Evolutionary conservation across 2,888 invertebrate species (phyloP).

Genomic region (Pyrochroa serraticornis): DNA sequence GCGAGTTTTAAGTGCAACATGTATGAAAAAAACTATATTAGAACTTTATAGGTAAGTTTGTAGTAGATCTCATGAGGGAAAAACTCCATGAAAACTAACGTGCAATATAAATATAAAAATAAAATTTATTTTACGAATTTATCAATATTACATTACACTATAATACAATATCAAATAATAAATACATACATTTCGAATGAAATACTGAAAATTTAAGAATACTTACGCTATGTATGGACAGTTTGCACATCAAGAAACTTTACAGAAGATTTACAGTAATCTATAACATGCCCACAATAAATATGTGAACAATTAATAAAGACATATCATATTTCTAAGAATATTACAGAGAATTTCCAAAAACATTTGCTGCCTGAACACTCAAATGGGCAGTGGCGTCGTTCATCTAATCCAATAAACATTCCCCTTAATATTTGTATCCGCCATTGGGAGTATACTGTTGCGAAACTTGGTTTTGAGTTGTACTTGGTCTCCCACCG

Average conservation of each 20-base stretch:
- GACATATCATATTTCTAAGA: background rate
- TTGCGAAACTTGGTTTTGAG: slow-evolving; percentile 37
- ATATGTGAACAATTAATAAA: slow-evolving; percentile 4
- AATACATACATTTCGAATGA: slow-evolving; percentile 21
- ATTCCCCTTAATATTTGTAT: slow-evolving; percentile 49
- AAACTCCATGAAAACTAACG: too few species aligned
- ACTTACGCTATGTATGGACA: background rate
- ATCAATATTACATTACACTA: slow-evolving; percentile 33
- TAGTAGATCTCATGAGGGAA: too few species aligned
- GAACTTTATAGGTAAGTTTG: too few species aligned
- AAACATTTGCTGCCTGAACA: slow-evolving; percentile 13
- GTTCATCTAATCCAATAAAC: background rate
- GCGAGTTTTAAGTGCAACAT: too few species aligned
- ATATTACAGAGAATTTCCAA: too few species aligned
- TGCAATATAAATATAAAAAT: too few species aligned
- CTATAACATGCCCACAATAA: slow-evolving; percentile 2
- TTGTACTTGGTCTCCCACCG: slow-evolving; percentile 19
- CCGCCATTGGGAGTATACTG: slow-evolving; percentile 52
- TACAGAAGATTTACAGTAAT: slow-evolving; percentile 7
- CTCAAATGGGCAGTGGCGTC: slow-evolving; percentile 11
- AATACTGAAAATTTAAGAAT: slow-evolving; percentile 11
- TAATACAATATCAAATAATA: slow-evolving; percentile 31
- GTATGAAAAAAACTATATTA: too few species aligned
- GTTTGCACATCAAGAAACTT: background rate
- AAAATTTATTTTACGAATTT: slow-evolving; percentile 31